Evolutionary conservation across 2,113 vertebrate genomes (phyloP).

Genomic region (Eurystomus gularis): DNA sequence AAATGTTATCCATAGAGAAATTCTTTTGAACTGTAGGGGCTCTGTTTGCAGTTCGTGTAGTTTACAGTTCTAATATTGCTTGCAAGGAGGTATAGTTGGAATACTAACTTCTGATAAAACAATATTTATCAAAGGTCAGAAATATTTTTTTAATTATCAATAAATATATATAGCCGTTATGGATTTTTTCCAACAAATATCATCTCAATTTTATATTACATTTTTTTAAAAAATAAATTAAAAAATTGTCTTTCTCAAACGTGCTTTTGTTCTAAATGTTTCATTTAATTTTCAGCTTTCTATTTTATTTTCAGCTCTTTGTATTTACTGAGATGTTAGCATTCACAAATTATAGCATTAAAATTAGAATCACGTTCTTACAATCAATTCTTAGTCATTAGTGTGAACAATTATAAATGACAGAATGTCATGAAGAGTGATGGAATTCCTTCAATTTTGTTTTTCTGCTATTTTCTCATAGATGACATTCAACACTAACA

Average conservation of each 20-base stretch:
- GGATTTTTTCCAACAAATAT: not conserved
- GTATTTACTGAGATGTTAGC: not conserved
- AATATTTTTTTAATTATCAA: not conserved
- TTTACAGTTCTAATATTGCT: not conserved
- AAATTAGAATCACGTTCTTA: not conserved
- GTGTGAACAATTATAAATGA: not conserved
- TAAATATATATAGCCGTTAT: not conserved
- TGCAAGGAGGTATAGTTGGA: not conserved
- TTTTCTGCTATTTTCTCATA: not conserved
- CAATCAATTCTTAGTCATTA: not conserved
- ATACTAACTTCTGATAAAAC: not conserved
- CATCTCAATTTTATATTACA: not conserved
- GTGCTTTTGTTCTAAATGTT: not conserved
- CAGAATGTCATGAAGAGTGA: not conserved
- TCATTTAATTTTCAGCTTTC: not conserved
- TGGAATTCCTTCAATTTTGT: not conserved
- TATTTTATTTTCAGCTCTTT: not conserved
- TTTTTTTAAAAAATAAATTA: not conserved
- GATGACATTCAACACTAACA: not conserved
- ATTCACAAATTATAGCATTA: not conserved
- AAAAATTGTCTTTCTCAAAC: not conserved
- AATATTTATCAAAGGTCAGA: not conserved
- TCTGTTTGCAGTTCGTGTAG: not conserved
- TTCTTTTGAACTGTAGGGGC: not conserved
- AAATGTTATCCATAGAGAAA: not conserved